phyloP scores from a whole-genome alignment of 2,113 vertebrate genomes.

The Coryphaenoides rupestris region DNA sequence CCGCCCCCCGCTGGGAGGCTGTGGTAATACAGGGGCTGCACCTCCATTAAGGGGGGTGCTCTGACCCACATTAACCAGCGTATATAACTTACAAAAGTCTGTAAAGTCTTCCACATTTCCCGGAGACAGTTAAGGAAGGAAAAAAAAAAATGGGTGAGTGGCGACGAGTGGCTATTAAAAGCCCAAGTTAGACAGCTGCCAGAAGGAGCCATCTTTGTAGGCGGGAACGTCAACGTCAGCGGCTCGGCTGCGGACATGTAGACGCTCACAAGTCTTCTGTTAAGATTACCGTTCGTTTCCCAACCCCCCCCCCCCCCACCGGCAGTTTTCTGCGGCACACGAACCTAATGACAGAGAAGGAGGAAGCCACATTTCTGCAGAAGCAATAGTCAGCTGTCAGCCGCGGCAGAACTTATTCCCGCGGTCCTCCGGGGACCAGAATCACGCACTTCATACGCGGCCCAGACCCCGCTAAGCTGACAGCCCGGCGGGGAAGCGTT shows the following conservation, averaged over 20 bases:
- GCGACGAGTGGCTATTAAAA: too few species aligned
- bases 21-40: conserved; percentile 10
- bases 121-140: too few species aligned
- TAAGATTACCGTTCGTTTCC: conserved; percentile 1
- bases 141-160: too few species aligned
- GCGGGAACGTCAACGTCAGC: too few species aligned
- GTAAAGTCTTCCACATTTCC: not conserved
- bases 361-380: conserved; percentile 20
- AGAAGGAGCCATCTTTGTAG: not conserved
- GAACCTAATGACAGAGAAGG: conserved; percentile 37
- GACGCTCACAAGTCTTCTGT: conserved; percentile 22
- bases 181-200: too few species aligned
- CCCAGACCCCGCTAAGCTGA: conserved; percentile 17
- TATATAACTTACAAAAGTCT: not conserved
- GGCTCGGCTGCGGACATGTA: too few species aligned
- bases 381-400: conserved; percentile 33
- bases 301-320: too few species aligned
- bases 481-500: conserved; percentile 21
- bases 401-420: conserved; percentile 32
- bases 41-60: too few species aligned
- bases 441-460: conserved; percentile 16
- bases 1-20: too few species aligned
- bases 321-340: conserved; percentile 17
- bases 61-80: conserved; percentile 30
- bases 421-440: conserved; percentile 17